Conservation (phyloP, 92 coral and sea anemone genomes). For the Siderastrea radians region DNA sequence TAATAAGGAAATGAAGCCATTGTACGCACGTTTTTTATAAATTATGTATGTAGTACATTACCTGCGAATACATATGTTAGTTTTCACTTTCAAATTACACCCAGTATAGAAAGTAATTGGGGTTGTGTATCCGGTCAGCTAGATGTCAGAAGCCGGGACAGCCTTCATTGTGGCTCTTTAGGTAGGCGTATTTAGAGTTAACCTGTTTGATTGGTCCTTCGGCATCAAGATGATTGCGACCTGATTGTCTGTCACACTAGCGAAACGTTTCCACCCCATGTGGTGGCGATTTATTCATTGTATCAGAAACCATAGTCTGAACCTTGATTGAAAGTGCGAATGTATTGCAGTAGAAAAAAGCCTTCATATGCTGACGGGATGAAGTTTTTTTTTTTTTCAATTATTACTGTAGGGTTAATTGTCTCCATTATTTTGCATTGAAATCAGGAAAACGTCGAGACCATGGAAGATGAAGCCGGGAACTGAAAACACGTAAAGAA, state of each 20-base stretch:
- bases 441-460: not conserved
- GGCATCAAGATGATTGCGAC: not conserved
- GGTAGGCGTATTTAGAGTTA: not conserved
- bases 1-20: not conserved
- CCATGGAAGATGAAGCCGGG: not conserved
- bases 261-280: conserved; percentile 4
- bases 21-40: conserved; percentile 17
- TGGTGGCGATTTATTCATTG: not conserved
- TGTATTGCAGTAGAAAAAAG: not conserved
- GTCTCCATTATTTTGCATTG: not conserved
- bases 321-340: conserved; percentile 1
- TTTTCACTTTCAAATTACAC: conserved; percentile 38
- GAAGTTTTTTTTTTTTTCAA: not conserved
- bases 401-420: not conserved
- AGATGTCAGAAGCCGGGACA: not conserved
- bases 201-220: not conserved
- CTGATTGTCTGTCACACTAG: conserved; percentile 3
- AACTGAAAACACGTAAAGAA: not conserved
- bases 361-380: not conserved
- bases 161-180: not conserved
- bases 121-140: not conserved
- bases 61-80: not conserved
- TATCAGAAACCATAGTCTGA: conserved; percentile 4
- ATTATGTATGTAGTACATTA: conserved; percentile 21
- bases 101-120: conserved; percentile 23